Base-by-base conservation (phyloP, 2,888 invertebrate species). In the Erebia aethiops region DNA sequence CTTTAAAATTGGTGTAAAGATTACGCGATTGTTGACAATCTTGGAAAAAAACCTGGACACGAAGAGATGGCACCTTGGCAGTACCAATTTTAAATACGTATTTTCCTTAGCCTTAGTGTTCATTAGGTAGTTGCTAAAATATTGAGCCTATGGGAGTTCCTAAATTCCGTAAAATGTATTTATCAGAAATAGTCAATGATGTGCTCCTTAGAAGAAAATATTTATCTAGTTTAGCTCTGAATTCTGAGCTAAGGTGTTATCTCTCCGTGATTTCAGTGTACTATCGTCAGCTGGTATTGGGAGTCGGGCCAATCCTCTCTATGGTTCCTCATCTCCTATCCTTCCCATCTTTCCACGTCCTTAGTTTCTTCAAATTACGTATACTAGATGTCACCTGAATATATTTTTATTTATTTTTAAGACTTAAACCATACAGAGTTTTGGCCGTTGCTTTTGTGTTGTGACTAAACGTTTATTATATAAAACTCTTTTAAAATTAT, bases 221-320 rank as follows among this genome's bases (percentile, higher is more conserved):
- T 51, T 51, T 8, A 21, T 2, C 41, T 58, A 58, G 46, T 26
- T 43, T 21, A 57, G 46, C n/a, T 35, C 35, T 35, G 7, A 52
- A 21, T 46, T 21, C 26, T 58, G 58, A 64, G 10, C 16, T 16
- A 51, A 67, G 67, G 87, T 89, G 89, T 87, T 84, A 88, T 87
- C 85, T 88, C 81, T 77, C 79, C 72, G 73, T 78, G 78, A 75
- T 83, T 66, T 80, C 70, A 76, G 76, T 85, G 84, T 86, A 71
- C 35, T 35, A 35, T 80, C 82, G 87, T 88, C 78, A 78, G 87
- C 85, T 86, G 79, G 78, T 83, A 84, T 85, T 85, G 84, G 90
- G 92, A 92, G 92, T 85, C 85, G 84, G 90, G 92, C 92, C 93
- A 92, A 92, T 87, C 87, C 92, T 92, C 93, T 92, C 80, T 91